A percentile compares a stretch with the other conserved stretches of the same genome.
phyloP scores from a whole-genome alignment of 2,113 vertebrate genomes.

The Actinemys pallida region DNA sequence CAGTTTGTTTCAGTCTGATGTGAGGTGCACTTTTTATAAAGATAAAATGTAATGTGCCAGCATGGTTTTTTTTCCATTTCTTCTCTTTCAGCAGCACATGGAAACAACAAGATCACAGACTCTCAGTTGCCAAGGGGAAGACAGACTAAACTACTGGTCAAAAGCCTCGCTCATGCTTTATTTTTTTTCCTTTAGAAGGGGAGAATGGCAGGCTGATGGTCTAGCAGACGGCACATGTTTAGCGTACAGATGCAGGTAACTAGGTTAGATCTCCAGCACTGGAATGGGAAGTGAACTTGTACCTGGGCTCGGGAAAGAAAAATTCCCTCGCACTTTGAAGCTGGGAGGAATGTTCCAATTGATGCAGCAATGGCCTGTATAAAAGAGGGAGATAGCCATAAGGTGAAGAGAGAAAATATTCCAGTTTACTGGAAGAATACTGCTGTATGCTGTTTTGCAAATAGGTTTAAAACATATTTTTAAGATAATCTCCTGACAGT shows the following conservation, averaged over 20 bases:
- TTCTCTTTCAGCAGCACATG: constrained; percentile 11
- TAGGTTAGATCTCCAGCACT: not conserved
- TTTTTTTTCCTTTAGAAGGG: not conserved
- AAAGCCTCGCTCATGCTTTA: not conserved
- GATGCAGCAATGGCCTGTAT: not conserved
- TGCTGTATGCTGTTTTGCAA: not conserved
- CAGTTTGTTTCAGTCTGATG: not conserved
- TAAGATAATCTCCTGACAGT: not conserved
- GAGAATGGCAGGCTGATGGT: not conserved
- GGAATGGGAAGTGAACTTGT: not conserved
- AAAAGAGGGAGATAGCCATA: not conserved
- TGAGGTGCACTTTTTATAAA: constrained; percentile 12
- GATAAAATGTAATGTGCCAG: not conserved
- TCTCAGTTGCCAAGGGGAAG: constrained; percentile 32
- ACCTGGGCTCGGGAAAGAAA: not conserved
- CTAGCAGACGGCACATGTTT: accelerated
- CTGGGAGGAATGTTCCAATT: not conserved
- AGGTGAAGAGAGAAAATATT: not conserved
- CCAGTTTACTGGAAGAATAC: not conserved
- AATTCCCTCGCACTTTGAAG: not conserved
- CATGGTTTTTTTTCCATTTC: constrained; percentile 33
- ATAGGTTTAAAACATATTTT: not conserved
- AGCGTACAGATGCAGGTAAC: not conserved
- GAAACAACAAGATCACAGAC: not conserved
- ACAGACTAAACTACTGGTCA: not conserved